These are phyloP conservation scores for Rousettus madagascariensis DNA, from an alignment of 2,797 vertebrate genomes.

Conservation along the genomic window DNA sequence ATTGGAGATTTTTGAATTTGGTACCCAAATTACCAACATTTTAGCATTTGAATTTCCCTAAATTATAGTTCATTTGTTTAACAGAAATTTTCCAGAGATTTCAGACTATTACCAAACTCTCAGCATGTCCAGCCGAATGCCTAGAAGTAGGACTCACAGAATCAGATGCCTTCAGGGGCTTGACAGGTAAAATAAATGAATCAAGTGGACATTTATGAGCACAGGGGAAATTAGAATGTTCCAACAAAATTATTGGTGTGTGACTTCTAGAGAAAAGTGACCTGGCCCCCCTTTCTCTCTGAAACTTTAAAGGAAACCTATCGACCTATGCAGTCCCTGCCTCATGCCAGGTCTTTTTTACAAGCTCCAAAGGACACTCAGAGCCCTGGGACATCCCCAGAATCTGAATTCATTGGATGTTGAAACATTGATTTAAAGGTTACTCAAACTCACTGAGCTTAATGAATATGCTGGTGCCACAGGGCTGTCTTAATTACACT, in stretches of 20 bases:
- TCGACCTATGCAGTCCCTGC: not conserved
- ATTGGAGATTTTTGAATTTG: not conserved
- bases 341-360: not conserved
- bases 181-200: not conserved
- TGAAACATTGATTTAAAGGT: conserved; percentile 58
- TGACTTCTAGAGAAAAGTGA: not conserved
- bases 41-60: not conserved
- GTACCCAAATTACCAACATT: not conserved
- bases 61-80: not conserved
- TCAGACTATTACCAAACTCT: not conserved
- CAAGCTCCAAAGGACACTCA: not conserved
- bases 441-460: not conserved
- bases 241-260: not conserved
- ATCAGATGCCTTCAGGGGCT: not conserved
- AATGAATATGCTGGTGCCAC: not conserved
- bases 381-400: not conserved
- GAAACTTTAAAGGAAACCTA: not conserved
- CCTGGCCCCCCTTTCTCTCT: not conserved
- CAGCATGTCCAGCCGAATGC: not conserved
- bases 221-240: not conserved
- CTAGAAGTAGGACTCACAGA: not conserved
- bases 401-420: conserved; percentile 20
- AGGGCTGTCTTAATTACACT: not conserved
- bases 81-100: not conserved
- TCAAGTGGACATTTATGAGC: not conserved